phyloP scores from a whole-genome alignment of 2,888 invertebrate species.

The Osmoderma eremita region DNA sequence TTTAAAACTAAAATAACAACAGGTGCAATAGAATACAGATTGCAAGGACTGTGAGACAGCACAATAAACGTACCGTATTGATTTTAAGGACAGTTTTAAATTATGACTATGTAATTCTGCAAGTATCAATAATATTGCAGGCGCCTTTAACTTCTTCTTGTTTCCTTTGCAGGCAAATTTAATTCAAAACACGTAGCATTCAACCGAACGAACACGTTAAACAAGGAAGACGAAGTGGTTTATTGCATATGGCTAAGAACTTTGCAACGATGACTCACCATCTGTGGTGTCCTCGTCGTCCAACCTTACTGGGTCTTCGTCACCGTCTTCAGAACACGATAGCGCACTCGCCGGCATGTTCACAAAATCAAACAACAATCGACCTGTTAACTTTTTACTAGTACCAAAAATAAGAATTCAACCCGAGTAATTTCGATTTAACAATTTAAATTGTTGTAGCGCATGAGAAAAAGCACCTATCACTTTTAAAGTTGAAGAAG shows the following conservation, averaged over 20 bases:
- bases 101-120: not conserved
- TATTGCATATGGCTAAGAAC: slow-evolving; percentile 5
- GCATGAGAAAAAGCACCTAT: not conserved
- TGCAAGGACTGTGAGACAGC: no score
- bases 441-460: no score
- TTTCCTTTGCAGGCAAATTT: not conserved
- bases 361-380: not conserved
- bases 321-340: slow-evolving; percentile 14
- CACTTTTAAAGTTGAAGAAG: not conserved
- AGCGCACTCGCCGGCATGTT: slow-evolving; percentile 27
- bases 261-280: slow-evolving; percentile 26
- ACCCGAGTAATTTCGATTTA: not conserved
- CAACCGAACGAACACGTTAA: no score
- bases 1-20: no score
- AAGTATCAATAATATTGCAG: not conserved
- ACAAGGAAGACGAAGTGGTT: slow-evolving; percentile 15
- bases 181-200: no score
- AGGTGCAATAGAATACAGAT: no score
- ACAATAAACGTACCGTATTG: no score
- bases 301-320: slow-evolving; percentile 23
- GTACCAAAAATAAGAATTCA: not conserved
- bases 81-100: not conserved
- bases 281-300: slow-evolving; percentile 33
- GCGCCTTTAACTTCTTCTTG: not conserved
- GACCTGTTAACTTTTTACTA: not conserved